Conservation (phyloP, 92 coral and sea anemone species). For the Chrysogorgia sp. region DNA sequence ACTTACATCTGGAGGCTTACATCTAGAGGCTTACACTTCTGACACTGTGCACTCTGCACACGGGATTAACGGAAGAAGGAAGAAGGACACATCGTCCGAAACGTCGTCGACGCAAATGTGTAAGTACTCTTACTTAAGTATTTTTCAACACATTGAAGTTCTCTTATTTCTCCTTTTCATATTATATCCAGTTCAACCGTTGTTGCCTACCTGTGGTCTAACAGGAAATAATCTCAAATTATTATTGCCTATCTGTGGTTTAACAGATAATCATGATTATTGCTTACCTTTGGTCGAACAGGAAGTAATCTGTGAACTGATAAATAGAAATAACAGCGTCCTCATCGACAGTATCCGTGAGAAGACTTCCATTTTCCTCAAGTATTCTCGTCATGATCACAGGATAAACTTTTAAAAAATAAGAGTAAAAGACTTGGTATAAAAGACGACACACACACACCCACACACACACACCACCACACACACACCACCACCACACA, state of each 20-base stretch:
- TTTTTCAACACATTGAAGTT: too few relatives aligned
- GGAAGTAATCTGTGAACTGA: conserved; percentile 89
- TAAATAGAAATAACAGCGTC: conserved; percentile 81
- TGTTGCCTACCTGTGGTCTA: conserved; percentile 86
- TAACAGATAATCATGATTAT: background rate
- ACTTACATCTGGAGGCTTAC: too few relatives aligned
- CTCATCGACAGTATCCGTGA: conserved; percentile 58
- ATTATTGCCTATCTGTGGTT: too few relatives aligned
- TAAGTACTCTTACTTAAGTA: too few relatives aligned
- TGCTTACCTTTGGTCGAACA: conserved; percentile 74
- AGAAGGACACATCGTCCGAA: too few relatives aligned
- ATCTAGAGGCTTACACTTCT: too few relatives aligned
- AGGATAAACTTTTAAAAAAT: conserved; percentile 73
- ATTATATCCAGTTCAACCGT: too few relatives aligned
- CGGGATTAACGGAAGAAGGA: too few relatives aligned
- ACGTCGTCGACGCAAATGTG: too few relatives aligned
- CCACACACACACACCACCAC: conserved; percentile 7
- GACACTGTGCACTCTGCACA: too few relatives aligned
- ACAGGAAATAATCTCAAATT: conserved; percentile 79
- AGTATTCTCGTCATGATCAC: conserved; percentile 81
- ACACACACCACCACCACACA: background rate
- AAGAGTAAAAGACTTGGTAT: background rate
- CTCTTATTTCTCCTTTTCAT: too few relatives aligned
- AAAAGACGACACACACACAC: background rate
- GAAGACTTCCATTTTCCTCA: conserved; percentile 75